These are phyloP conservation scores for Agrotis segetum DNA, from an alignment of 2,888 invertebrate species.

Conservation along the genomic window DNA sequence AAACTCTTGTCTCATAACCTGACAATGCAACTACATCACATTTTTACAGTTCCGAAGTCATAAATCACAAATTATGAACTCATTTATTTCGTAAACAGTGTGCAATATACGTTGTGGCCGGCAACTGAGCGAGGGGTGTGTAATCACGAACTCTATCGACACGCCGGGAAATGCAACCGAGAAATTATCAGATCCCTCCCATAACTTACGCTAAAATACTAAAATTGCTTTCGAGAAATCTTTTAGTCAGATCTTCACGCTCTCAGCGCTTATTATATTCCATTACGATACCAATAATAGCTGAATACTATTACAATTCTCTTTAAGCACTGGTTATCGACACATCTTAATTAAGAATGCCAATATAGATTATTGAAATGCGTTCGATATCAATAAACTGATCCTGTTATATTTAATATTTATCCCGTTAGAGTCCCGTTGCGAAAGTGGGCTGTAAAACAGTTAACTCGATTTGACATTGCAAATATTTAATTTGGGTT, in stretches of 20 bases:
- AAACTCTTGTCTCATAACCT: neutral
- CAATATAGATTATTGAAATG: conserved; percentile 69
- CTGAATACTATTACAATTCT: conserved; percentile 84
- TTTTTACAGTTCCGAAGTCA: conserved; percentile 9
- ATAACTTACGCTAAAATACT: conserved; percentile 89
- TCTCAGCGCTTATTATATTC: conserved; percentile 88
- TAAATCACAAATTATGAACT: conserved; percentile 49
- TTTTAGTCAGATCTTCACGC: conserved; percentile 88
- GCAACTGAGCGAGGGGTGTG: conserved; percentile 71
- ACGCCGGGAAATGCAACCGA: conserved; percentile 83
- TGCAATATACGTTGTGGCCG: conserved; percentile 50
- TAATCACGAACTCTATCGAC: conserved; percentile 83
- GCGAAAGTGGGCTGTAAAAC: conserved; percentile 18
- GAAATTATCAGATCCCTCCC: conserved; percentile 88
- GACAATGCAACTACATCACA: neutral
- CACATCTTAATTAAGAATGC: conserved; percentile 78
- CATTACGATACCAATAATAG: conserved; percentile 88
- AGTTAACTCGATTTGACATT: conserved; percentile 8
- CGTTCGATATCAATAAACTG: conserved; percentile 63
- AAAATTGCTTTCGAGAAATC: conserved; percentile 89
- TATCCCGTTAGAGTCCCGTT: conserved; percentile 54
- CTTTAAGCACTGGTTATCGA: conserved; percentile 72
- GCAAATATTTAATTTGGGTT: conserved; percentile 27
- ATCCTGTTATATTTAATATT: conserved; percentile 32
- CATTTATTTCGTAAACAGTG: conserved; percentile 64